Conservation (phyloP, 2,888 invertebrate genomes). For the Oscheius onirici region DNA sequence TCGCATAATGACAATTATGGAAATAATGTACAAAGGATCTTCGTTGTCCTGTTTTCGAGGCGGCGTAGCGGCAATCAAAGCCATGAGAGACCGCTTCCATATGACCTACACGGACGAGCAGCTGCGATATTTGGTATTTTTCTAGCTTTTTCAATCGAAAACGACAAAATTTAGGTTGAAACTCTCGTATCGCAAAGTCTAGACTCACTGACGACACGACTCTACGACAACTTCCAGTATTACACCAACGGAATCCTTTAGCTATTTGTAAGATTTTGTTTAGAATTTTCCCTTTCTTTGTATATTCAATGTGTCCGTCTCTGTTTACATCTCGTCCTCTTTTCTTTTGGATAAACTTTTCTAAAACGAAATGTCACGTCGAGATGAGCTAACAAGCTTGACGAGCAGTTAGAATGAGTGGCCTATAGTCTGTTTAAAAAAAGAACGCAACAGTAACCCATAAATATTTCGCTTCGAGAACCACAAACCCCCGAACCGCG, state of each 20-base stretch:
- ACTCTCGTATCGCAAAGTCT: slow-evolving; percentile 92
- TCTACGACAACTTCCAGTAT: slow-evolving; percentile 97
- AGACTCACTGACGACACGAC: slow-evolving; percentile 92
- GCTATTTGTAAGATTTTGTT: background rate
- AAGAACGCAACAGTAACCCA: no score
- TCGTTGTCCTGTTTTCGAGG: slow-evolving; percentile 95
- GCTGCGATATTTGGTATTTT: slow-evolving; percentile 79
- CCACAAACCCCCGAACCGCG: no score
- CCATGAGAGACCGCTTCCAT: slow-evolving; percentile 93
- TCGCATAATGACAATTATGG: slow-evolving; percentile 91
- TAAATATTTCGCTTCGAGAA: no score
- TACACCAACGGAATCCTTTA: slow-evolving; percentile 68
- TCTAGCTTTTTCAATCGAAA: background rate
- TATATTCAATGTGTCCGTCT: no score
- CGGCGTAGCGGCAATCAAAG: slow-evolving; percentile 87
- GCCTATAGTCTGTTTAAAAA: no score
- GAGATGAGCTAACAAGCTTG: no score
- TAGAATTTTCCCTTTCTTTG: background rate
- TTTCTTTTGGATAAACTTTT: no score
- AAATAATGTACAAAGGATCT: slow-evolving; percentile 96
- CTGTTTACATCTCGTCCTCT: no score
- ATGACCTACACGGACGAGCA: slow-evolving; percentile 81
- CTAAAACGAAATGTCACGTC: no score
- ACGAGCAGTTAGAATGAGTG: no score
- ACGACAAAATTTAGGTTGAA: slow-evolving; percentile 80